Conservation (phyloP, 2,888 invertebrate species). For the Brachyptera putata region DNA sequence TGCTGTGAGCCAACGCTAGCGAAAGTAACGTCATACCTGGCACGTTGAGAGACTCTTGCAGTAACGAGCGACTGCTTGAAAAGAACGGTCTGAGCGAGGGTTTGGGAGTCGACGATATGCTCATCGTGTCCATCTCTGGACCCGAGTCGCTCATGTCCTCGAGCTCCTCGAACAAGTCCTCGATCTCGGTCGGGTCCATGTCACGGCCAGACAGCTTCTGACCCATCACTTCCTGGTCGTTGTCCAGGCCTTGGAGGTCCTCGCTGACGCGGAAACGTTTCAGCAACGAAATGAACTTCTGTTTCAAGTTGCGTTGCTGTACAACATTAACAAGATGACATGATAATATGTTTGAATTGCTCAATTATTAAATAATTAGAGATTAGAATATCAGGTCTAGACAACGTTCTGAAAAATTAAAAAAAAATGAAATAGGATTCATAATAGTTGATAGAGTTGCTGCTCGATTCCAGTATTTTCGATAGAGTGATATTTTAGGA, state of each 20-base stretch:
- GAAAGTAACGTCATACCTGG: slow-evolving; percentile 37
- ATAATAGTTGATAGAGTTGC: too few relatives aligned
- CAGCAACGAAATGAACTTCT: slow-evolving; percentile 91
- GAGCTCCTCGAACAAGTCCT: slow-evolving; percentile 91
- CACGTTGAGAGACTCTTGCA: slow-evolving; percentile 46
- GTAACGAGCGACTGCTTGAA: slow-evolving; percentile 80
- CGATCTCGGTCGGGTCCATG: slow-evolving; percentile 68
- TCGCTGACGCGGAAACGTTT: slow-evolving; percentile 92
- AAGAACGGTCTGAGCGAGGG: slow-evolving; percentile 94
- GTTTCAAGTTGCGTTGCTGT: slow-evolving; percentile 92
- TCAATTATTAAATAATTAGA: too few relatives aligned
- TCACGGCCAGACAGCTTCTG: slow-evolving; percentile 60
- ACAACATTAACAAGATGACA: too few relatives aligned
- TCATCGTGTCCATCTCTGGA: slow-evolving; percentile 92
- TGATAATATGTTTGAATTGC: too few relatives aligned
- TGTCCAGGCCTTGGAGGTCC: slow-evolving; percentile 65
- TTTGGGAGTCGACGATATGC: slow-evolving; percentile 95
- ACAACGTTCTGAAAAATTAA: too few relatives aligned
- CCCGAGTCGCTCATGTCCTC: slow-evolving; percentile 95
- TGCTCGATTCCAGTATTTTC: too few relatives aligned
- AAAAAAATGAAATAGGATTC: too few relatives aligned
- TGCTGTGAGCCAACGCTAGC: too few relatives aligned
- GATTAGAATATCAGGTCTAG: too few relatives aligned
- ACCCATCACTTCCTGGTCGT: slow-evolving; percentile 49
- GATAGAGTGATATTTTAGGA: too few relatives aligned